Base-by-base conservation (phyloP, 2,888 invertebrate genomes). In the Trileptium ribeirensis region DNA sequence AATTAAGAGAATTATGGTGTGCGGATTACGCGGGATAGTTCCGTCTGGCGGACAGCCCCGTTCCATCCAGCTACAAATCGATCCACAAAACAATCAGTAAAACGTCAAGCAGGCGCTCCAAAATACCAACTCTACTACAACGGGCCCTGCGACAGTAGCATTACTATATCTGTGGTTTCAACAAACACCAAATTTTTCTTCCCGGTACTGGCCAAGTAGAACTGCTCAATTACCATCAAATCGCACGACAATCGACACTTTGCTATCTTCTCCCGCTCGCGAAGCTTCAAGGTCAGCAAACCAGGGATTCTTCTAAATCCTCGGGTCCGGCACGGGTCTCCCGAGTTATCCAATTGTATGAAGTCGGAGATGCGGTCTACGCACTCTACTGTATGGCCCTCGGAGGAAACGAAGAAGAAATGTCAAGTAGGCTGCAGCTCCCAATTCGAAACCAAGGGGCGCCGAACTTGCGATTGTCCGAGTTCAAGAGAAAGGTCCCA, bases 41-140 rank as follows among this genome's bases (percentile, higher is more conserved):
- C 8, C 74, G n/a, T 37, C 34, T 51, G 24, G 38, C 29, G 85
- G 84, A 74, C n/a, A 78, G 82, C 84, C 40, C 85, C 85, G 15
- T 84, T 84, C 36, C 84, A 85, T 79, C 85, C 85, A 75, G 78
- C 78, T 84, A 29, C 82, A 33, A 77, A 77, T 83, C 8, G 84
- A 70, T 70, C 70, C 15, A n/a, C 70, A 19, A n/a, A 70, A 36
- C 70, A n/a, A 33, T n/a, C n/a, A 33, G 37, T 85, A 85, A 70
- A 82, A 79, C 2, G 83, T 85, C 67, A 85, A 86, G 67, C 81
- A 84, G 24, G 82, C 64, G 31, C 82, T 82, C 40, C 29, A 31
- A 82, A 51, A 81, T 36, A 82, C 81, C 8, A 31, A 24, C 24
- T 38, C 51, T 82, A 19, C 31, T 82, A 15, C 31, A 67, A 81